Conservation (phyloP, 2,888 invertebrate species). For the Melipona bicolor region DNA sequence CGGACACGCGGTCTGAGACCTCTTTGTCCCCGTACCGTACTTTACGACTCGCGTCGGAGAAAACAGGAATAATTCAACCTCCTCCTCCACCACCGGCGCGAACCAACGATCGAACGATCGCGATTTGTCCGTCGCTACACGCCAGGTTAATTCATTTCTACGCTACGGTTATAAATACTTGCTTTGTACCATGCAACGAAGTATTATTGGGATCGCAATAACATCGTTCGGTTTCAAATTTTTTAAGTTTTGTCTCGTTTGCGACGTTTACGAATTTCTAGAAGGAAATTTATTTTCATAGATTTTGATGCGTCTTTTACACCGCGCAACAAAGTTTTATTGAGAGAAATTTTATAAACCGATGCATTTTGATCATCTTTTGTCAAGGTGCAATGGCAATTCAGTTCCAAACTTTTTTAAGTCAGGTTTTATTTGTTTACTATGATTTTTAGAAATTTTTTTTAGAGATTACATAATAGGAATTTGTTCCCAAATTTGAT, state of each 20-base stretch:
- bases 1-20: conserved; percentile 11
- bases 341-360: too few species aligned
- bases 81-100: background rate
- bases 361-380: too few species aligned
- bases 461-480: rapidly evolving
- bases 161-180: background rate
- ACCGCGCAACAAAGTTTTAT: too few species aligned
- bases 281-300: background rate
- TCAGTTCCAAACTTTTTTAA: too few species aligned
- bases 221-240: too few species aligned
- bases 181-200: too few species aligned
- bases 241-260: too few species aligned
- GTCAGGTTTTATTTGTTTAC: too few species aligned
- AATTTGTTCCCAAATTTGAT: background rate
- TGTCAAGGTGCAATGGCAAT: too few species aligned
- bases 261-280: too few species aligned
- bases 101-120: conserved; percentile 19
- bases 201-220: too few species aligned
- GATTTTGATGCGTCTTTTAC: background rate
- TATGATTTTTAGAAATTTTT: background rate
- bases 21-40: conserved; percentile 20
- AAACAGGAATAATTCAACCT: background rate
- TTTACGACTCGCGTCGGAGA: background rate
- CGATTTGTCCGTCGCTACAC: background rate
- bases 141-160: background rate